phyloP scores from a whole-genome alignment of 92 coral and sea anemone species.

The Plumapathes pennacea region DNA sequence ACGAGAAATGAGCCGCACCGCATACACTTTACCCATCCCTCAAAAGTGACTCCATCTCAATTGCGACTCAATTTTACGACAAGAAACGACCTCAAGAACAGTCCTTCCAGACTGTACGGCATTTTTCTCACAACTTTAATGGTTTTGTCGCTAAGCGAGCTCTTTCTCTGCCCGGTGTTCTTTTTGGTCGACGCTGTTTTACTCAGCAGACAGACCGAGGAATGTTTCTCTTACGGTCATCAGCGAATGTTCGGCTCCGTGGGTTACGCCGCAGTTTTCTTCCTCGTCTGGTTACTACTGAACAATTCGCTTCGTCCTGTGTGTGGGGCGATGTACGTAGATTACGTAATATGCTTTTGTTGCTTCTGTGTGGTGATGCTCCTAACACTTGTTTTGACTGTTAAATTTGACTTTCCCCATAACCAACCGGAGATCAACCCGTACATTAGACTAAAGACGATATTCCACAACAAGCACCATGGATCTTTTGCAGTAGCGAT shows the following conservation, averaged over 20 bases:
- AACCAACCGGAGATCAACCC: slow-evolving; percentile 34
- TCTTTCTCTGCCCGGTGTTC: slow-evolving; percentile 63
- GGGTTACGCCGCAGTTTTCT: slow-evolving; percentile 67
- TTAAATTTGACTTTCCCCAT: slow-evolving; percentile 62
- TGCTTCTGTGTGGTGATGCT: slow-evolving; percentile 75
- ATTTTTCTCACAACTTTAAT: slow-evolving; percentile 67
- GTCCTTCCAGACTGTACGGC: slow-evolving; percentile 40
- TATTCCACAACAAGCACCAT: slow-evolving; percentile 70
- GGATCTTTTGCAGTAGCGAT: slow-evolving; percentile 57
- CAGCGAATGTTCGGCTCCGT: slow-evolving; percentile 89
- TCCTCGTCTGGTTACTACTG: slow-evolving; percentile 71
- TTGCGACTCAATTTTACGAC: slow-evolving; percentile 31
- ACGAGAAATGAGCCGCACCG: no score
- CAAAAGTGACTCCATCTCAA: not conserved
- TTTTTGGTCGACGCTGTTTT: slow-evolving; percentile 70
- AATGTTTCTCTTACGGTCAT: slow-evolving; percentile 68
- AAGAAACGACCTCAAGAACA: slow-evolving; percentile 60
- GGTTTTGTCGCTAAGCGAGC: slow-evolving; percentile 50
- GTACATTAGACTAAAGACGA: slow-evolving; percentile 50
- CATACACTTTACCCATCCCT: no score
- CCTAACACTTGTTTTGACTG: slow-evolving; percentile 61
- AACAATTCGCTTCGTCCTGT: slow-evolving; percentile 76
- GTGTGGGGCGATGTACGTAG: slow-evolving; percentile 81
- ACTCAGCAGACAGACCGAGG: slow-evolving; percentile 68
- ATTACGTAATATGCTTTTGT: slow-evolving; percentile 84